phyloP scores from a whole-genome alignment of 1,140 invertebrate genomes.

The Drusus annulatus region DNA sequence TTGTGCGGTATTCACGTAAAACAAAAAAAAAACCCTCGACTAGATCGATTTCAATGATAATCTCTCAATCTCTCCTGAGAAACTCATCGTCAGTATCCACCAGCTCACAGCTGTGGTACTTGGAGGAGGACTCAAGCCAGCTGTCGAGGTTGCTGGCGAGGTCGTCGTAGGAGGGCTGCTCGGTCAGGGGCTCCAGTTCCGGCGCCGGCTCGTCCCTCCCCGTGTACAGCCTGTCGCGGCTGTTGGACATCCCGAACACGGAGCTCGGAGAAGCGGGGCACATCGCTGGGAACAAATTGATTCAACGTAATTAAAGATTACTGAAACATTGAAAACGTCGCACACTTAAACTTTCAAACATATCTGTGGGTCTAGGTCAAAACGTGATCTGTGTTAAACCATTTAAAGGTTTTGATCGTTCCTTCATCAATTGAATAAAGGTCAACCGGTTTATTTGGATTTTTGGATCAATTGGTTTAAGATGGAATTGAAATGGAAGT shows the following conservation, averaged over 20 bases:
- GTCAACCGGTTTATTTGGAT: no score
- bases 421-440: no score
- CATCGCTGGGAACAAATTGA: slow-evolving; percentile 53
- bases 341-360: no score
- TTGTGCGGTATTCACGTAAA: no score
- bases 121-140: slow-evolving; percentile 81
- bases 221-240: slow-evolving; percentile 62
- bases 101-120: slow-evolving; percentile 81
- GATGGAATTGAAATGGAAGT: no score
- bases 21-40: background rate
- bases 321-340: no score
- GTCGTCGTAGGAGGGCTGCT: slow-evolving; percentile 77
- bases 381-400: no score
- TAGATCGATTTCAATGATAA: background rate
- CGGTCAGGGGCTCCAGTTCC: slow-evolving; percentile 75
- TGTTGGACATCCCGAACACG: slow-evolving; percentile 65
- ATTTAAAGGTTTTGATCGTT: no score
- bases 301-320: no score
- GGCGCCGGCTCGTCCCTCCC: slow-evolving; percentile 62
- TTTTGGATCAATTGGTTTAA: no score
- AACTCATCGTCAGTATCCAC: slow-evolving; percentile 75
- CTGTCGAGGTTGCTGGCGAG: slow-evolving; percentile 77
- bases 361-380: no score
- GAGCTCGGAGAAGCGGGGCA: slow-evolving; percentile 62
- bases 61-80: slow-evolving; percentile 49